These are phyloP conservation scores for Empis stercorea DNA, from an alignment of 2,888 invertebrate genomes.

Conservation along the genomic window DNA sequence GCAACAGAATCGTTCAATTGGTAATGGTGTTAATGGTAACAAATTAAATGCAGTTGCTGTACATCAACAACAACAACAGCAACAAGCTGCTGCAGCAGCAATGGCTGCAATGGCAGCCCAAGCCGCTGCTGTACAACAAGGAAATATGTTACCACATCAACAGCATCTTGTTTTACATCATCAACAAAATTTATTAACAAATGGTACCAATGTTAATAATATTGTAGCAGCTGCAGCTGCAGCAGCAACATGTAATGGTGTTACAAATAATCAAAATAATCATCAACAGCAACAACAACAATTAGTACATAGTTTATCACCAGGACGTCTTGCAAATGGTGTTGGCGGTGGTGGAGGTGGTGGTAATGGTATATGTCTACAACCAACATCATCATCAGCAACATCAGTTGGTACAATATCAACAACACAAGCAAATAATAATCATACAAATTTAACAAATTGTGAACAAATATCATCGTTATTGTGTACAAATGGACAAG, in stretches of 20 bases:
- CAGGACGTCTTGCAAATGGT: constrained; percentile 8
- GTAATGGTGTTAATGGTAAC: constrained; percentile 23
- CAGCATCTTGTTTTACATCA: constrained; percentile 21
- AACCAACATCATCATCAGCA: constrained; percentile 23
- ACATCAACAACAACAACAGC: constrained; percentile 22
- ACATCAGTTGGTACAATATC: constrained; percentile 14
- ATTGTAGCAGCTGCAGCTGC: constrained; percentile 25
- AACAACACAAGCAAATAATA: constrained; percentile 2
- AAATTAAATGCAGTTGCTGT: constrained; percentile 26
- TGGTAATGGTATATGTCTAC: constrained; percentile 11
- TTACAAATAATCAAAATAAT: constrained; percentile 19
- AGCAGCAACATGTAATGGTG: constrained; percentile 26
- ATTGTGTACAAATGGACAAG: constrained; percentile 16
- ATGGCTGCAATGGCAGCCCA: constrained; percentile 24
- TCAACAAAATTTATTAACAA: constrained; percentile 10
- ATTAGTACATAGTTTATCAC: constrained; percentile 9
- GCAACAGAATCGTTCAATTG: constrained; percentile 21
- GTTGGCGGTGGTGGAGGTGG: constrained; percentile 9
- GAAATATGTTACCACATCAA: constrained; percentile 18
- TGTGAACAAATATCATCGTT: constrained; percentile 13
- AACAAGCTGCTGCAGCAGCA: constrained; percentile 20
- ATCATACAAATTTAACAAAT: constrained; percentile 6
- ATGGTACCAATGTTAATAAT: constrained; percentile 7
- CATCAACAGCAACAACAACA: constrained; percentile 15
- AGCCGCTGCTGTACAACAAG: constrained; percentile 16